Evolutionary conservation across 2,797 vertebrate species (phyloP), one percentile per base, ranked within the genome.

Genomic region (Sebastes reedi): DNA sequence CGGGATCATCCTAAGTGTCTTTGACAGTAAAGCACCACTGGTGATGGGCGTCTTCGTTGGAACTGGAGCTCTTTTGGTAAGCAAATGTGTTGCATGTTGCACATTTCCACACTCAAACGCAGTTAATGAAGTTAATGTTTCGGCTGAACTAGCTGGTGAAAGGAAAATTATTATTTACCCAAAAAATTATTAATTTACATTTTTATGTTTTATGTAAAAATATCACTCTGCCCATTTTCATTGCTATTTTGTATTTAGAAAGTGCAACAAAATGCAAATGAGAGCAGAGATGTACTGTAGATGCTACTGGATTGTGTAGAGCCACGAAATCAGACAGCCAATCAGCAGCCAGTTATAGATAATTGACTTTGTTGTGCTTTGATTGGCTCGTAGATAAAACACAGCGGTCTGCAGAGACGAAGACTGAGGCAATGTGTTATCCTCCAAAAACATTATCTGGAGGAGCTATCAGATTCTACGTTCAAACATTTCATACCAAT

Each of bases 1-100:
- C 1, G 0, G 0, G 1, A 4, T 65, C 72, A 95, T 96, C 4
- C 0, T 0, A 0, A 7, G 6, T 0, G 1, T 72, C 59, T 91
- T 92, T 14, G 2, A 83, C 4, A 58, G 34, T 0, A 88, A 81
- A 2, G 87, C 85, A 0, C 6, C 88, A 0, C 16, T 91, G 56
- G 66, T 95, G 42, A 34, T 95, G 84, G 92, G 80, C 34, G 6
- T 88, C 55, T 94, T 95, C 50, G 0, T 95, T 1, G 93, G 90
- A 79, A 91, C 74, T 1, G 92, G 84, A 83, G 87, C 22, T 61
- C 77, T 94, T 67, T 39, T 95, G 96, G 95, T 96, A 93, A 66
- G 94, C 39, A 61, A 16, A 61, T 14, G 2, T 20, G 4, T 46
- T 6, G 8, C 46, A 20, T 14, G 6, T 24, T 80, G 12, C 20